Evolutionary conservation across 2,797 vertebrate genomes (phyloP).

Genomic region (Notoglanidium macrostoma): DNA sequence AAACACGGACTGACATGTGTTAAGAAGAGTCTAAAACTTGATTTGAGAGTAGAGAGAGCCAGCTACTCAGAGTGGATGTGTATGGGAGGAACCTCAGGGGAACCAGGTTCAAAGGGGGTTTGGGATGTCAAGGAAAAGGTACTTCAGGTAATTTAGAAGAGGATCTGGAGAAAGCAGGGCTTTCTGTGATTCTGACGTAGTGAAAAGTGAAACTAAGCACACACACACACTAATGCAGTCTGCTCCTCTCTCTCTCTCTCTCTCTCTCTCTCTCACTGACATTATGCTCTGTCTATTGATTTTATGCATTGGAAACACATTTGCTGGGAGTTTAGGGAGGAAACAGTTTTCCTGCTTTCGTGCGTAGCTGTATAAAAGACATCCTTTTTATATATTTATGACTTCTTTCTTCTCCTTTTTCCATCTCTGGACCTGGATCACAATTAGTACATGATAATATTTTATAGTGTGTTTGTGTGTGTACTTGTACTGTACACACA

Average conservation of each 20-base stretch:
- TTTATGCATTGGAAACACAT: constrained; percentile 35
- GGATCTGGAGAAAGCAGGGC: constrained; percentile 40
- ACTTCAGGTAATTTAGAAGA: constrained; percentile 40
- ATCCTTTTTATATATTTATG: constrained; percentile 30
- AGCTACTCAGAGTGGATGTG: constrained; percentile 42
- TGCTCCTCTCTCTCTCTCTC: neutral
- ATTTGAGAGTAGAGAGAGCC: constrained; percentile 27
- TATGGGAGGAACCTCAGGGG: constrained; percentile 54
- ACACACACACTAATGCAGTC: neutral
- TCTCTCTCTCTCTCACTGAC: neutral
- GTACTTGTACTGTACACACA: neutral
- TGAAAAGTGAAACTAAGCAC: constrained; percentile 44
- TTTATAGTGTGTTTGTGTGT: neutral
- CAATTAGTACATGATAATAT: constrained; percentile 7
- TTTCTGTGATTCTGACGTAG: constrained; percentile 42
- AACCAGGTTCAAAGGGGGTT: constrained; percentile 58
- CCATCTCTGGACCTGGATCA: neutral
- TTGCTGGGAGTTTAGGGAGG: constrained; percentile 12
- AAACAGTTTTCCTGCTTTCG: constrained; percentile 32
- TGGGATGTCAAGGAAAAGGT: constrained; percentile 42
- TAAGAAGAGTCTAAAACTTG: constrained; percentile 22
- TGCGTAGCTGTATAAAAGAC: constrained; percentile 30
- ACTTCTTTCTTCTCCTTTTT: constrained; percentile 12
- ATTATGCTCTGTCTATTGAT: constrained; percentile 33
- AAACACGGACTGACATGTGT: constrained; percentile 22